Conservation (phyloP, 1,140 invertebrate genomes). For the Scaptomyza hsui region DNA sequence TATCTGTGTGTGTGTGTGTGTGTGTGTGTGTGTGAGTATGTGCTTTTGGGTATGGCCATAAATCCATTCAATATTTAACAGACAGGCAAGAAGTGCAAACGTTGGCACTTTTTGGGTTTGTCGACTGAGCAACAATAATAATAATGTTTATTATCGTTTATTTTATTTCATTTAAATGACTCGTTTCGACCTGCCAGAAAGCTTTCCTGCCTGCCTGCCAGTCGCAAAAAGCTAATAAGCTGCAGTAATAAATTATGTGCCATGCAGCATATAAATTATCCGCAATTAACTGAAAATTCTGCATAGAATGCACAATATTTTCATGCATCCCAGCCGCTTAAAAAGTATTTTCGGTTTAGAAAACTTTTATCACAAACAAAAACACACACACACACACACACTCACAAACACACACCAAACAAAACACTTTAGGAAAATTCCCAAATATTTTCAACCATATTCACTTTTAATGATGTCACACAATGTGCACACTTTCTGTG, state of each 20-base stretch:
- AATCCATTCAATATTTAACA: slow-evolving; percentile 73
- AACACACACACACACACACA: not conserved
- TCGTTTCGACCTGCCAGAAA: slow-evolving; percentile 38
- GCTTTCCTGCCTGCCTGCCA: slow-evolving; percentile 18
- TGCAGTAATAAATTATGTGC: slow-evolving; percentile 81
- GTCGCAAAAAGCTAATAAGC: slow-evolving; percentile 70
- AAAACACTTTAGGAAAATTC: slow-evolving; percentile 12
- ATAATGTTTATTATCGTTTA: slow-evolving; percentile 80
- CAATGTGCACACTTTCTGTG: slow-evolving; percentile 6
- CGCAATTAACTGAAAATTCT: slow-evolving; percentile 73
- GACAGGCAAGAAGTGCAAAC: slow-evolving; percentile 73
- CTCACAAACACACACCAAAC: slow-evolving; percentile 6
- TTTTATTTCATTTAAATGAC: slow-evolving; percentile 79
- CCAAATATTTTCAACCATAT: slow-evolving; percentile 34
- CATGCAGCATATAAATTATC: slow-evolving; percentile 77
- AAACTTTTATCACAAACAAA: slow-evolving; percentile 49
- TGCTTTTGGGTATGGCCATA: slow-evolving; percentile 49
- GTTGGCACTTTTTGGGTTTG: slow-evolving; percentile 61
- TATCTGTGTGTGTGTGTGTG: not conserved
- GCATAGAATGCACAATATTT: slow-evolving; percentile 75
- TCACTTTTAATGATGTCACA: slow-evolving; percentile 52
- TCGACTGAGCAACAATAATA: slow-evolving; percentile 65
- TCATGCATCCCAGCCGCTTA: slow-evolving; percentile 26
- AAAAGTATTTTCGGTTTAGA: slow-evolving; percentile 54
- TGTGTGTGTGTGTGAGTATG: slow-evolving; percentile 12